Conservation (phyloP, 2,113 vertebrate genomes). For the Aythya baeri region DNA sequence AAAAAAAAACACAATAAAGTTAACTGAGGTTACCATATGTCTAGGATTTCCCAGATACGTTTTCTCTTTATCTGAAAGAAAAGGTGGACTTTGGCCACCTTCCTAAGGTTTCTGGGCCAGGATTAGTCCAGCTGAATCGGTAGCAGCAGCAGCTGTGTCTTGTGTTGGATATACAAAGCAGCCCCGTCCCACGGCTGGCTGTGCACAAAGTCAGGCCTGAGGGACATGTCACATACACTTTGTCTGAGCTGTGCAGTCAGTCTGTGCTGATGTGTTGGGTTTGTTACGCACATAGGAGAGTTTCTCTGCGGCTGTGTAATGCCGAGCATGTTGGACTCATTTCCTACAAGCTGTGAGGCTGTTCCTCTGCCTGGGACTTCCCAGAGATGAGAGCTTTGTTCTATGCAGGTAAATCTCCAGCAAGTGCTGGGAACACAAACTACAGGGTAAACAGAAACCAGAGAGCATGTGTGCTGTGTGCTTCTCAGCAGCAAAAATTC, state of each 20-base stretch:
- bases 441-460: neutral
- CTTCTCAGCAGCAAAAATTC: neutral
- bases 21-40: neutral
- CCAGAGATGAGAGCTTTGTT: neutral
- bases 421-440: neutral
- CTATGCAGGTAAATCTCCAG: neutral
- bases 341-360: neutral
- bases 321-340: rapidly evolving
- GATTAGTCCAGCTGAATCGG: neutral
- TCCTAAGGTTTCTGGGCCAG: neutral
- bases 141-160: neutral
- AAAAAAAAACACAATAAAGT: neutral
- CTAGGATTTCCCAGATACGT: neutral
- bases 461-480: rapidly evolving
- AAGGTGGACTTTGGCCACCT: neutral
- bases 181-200: neutral
- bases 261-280: neutral
- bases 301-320: neutral
- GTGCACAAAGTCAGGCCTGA: neutral
- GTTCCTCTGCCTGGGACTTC: neutral
- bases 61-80: neutral
- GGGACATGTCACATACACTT: rapidly evolving
- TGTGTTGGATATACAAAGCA: too few relatives aligned
- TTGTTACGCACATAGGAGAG: neutral
- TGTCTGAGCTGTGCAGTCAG: neutral